A percentile compares a stretch with the other conserved stretches of the same genome.
Conservation (phyloP, 2,888 invertebrate genomes). For the Cephus sareptanus region DNA sequence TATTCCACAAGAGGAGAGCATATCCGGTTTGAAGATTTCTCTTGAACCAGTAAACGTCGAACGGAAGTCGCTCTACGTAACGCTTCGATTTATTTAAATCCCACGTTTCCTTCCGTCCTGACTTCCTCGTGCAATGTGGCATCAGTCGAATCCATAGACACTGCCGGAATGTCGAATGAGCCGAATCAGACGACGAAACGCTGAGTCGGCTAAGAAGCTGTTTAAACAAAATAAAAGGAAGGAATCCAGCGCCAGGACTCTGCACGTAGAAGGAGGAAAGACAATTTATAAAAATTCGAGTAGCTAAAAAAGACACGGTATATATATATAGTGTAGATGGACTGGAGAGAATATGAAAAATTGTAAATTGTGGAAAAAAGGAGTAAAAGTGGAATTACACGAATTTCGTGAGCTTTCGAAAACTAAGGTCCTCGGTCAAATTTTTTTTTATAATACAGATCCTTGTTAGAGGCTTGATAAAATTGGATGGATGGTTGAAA, state of each 20-base stretch:
- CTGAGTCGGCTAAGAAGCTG: constrained; percentile 27
- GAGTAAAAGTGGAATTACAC: background rate
- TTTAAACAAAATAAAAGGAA: constrained; percentile 28
- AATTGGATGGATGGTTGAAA: background rate
- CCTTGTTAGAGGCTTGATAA: background rate
- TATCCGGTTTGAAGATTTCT: too few relatives aligned
- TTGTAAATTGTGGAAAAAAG: background rate
- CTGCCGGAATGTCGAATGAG: constrained; percentile 33
- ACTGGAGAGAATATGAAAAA: constrained; percentile 15
- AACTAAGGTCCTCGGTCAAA: background rate
- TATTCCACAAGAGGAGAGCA: too few relatives aligned
- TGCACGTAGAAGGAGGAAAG: background rate
- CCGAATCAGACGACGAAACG: constrained; percentile 25
- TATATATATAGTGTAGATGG: constrained; percentile 23
- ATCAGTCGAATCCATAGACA: constrained; percentile 36
- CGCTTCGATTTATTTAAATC: constrained; percentile 30
- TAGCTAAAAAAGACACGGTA: constrained; percentile 6
- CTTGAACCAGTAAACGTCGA: too few relatives aligned
- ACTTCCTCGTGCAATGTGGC: constrained; percentile 13
- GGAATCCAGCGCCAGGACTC: background rate
- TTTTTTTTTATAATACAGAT: background rate
- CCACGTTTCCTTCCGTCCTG: constrained; percentile 22
- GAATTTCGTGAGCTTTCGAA: background rate
- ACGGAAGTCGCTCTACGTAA: background rate
- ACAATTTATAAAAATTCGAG: constrained; percentile 24